Evolutionary conservation across 2,888 invertebrate genomes (phyloP).

Genomic region (Camponotus fellah): DNA sequence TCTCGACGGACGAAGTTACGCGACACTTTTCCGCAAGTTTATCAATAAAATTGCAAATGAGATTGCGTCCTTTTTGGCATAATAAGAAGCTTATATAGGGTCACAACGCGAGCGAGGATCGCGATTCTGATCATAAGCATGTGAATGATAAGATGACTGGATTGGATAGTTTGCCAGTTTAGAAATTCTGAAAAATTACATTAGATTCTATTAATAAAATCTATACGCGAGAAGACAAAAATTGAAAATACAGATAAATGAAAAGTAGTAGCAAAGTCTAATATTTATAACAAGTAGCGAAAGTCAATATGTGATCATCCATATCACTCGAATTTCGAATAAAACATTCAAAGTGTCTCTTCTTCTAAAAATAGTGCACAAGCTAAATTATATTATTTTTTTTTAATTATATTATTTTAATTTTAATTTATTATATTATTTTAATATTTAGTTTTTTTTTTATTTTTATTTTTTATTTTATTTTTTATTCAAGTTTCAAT

Average conservation of each 20-base stretch:
- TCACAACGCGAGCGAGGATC: background rate
- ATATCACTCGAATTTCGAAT: background rate
- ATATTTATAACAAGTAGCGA: background rate
- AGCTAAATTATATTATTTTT: background rate
- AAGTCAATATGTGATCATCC: background rate
- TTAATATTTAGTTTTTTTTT: too few species aligned
- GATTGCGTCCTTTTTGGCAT: conserved; percentile 12
- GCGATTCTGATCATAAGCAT: background rate
- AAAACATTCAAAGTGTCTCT: background rate
- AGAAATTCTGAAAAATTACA: background rate
- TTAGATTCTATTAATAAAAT: background rate
- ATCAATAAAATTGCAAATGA: conserved; percentile 56
- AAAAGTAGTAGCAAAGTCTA: conserved; percentile 13
- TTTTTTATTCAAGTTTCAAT: too few species aligned
- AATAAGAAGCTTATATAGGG: conserved; percentile 11
- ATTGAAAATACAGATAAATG: conserved; percentile 1
- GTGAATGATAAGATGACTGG: conserved; percentile 13
- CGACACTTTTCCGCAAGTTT: conserved; percentile 46
- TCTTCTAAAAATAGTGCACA: background rate
- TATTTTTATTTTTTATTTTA: too few species aligned
- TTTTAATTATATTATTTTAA: background rate
- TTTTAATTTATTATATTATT: background rate
- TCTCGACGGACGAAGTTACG: conserved; percentile 32
- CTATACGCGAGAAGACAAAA: background rate
- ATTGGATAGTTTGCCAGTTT: background rate